Evolutionary conservation across 2,888 invertebrate species (phyloP).

Genomic region (Cataglyphis cursor): DNA sequence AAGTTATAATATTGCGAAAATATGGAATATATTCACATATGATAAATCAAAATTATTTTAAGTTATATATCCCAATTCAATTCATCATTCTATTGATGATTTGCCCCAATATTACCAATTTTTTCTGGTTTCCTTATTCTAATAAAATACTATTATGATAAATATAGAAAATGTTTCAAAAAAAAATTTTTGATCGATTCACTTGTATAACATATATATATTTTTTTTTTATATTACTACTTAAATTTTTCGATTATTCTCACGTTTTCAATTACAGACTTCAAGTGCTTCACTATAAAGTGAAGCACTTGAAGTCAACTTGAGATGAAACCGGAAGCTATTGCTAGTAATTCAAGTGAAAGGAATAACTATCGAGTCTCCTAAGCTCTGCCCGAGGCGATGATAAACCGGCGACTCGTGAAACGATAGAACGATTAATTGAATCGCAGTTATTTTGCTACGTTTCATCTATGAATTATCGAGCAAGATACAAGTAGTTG

Average conservation of each 20-base stretch:
- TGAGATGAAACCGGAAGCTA: conserved; percentile 66
- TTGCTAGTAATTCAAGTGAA: conserved; percentile 63
- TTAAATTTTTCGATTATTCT: conserved; percentile 38
- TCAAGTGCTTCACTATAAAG: conserved; percentile 32
- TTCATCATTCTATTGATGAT: neutral
- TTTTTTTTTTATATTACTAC: neutral
- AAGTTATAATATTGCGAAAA: neutral
- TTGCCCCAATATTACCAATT: neutral
- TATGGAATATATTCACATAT: neutral
- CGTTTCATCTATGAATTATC: conserved; percentile 58
- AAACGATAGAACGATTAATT: conserved; percentile 80
- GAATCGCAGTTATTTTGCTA: conserved; percentile 76
- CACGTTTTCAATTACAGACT: conserved; percentile 39
- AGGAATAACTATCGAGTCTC: conserved; percentile 72
- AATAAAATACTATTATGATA: conserved; percentile 3
- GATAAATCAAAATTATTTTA: neutral
- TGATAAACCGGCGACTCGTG: conserved; percentile 76
- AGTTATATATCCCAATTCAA: neutral
- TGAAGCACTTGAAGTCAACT: conserved; percentile 46
- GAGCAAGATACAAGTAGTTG: neutral
- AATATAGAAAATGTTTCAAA: neutral
- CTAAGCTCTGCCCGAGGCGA: conserved; percentile 55
- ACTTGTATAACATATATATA: neutral
- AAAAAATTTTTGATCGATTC: conserved; percentile 32
- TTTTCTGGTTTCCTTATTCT: neutral